phyloP scores from a whole-genome alignment of 2,113 vertebrate genomes.

The Oreochromis niloticus region DNA sequence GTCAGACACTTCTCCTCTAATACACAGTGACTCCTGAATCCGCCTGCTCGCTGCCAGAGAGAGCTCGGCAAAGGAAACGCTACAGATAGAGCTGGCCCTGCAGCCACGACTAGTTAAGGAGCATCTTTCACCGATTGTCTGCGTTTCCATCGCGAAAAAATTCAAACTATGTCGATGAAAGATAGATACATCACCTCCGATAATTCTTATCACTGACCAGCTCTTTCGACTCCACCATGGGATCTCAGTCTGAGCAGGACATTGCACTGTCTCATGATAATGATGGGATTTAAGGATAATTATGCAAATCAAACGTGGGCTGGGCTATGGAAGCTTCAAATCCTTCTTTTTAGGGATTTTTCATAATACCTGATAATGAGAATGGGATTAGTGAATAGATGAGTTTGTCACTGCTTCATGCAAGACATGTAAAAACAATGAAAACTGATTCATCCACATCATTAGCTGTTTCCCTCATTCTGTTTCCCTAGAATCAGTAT shows the following conservation, averaged over 20 bases:
- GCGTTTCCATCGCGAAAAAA: background rate
- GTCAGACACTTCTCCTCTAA: slow-evolving; percentile 15
- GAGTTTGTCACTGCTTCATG: background rate
- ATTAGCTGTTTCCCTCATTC: background rate
- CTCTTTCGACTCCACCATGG: background rate
- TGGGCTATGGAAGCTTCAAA: background rate
- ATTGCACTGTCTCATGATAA: background rate
- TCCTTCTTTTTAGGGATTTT: background rate
- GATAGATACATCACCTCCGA: background rate
- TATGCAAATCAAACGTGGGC: background rate
- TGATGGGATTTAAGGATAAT: background rate
- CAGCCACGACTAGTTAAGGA: background rate
- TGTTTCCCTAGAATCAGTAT: background rate
- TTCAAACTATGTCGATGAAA: background rate
- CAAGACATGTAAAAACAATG: background rate
- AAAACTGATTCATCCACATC: background rate
- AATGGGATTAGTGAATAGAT: background rate
- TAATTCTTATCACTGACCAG: background rate
- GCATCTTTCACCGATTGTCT: background rate
- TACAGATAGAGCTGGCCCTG: background rate
- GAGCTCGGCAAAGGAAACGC: background rate
- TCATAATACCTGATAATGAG: background rate
- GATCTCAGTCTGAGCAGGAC: background rate
- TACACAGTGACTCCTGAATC: slow-evolving; percentile 21
- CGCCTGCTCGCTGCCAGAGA: background rate